Base-by-base conservation (phyloP, 2,888 invertebrate species). In the Bibio marci region DNA sequence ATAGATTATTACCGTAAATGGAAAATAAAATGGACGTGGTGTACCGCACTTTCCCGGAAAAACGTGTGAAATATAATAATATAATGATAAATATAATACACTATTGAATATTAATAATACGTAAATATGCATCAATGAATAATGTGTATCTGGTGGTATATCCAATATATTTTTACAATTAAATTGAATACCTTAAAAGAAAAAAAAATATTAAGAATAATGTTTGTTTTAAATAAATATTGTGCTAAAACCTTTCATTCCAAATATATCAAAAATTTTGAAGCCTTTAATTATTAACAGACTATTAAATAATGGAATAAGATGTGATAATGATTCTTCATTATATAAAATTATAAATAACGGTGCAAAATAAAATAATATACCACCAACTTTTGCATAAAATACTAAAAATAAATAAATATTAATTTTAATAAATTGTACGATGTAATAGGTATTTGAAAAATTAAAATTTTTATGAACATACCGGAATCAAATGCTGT, bases 11-110 rank as follows among this genome's bases (percentile, higher is more conserved):
- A 79, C 80, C 59, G 66, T 59, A 32, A 70, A 64, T 3, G 71
- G 58, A 53, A 80, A 81, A 48, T 71, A 65, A 63, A 71, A 73
- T 0, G 73, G 71, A 45, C 69, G 65, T 3, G 77, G 70, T 3
- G 77, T 67, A 1, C 82, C 82, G 48, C 70, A 78, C 18, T 71
- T 66, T 3, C 80, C 80, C 1, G 82, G 82, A 44, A 58, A 56
- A 19, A 59, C 48, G 39, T 52, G 50, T 2, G 52, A 49, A 19
- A 61, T 46, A 35, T 59, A 59, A 33, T 52, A 52, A 45, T 60
- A 62, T 1, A 59, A 43, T 17, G 53, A 4, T 1, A 50, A 50
- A 42, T 62, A 60, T 1, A 53, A 22, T 14, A 56, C 14, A 3
- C 48, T 50, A 44, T 59, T 59, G 1, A 43, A 28, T 7, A 59